Evolutionary conservation across 1,140 invertebrate species (phyloP).

Genomic region (Octopus sinensis): DNA sequence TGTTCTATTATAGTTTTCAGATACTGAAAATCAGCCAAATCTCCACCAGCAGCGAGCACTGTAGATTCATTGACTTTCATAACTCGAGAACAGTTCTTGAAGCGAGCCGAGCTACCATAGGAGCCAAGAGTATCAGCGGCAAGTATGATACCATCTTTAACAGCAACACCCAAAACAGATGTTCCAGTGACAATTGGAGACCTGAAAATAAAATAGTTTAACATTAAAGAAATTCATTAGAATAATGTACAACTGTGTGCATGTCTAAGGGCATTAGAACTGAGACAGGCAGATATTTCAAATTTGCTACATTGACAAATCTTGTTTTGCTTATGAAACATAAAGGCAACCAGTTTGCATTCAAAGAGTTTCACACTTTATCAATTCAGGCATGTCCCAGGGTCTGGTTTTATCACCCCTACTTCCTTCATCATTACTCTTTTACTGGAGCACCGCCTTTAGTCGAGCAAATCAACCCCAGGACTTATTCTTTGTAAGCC

Average conservation of each 20-base stretch:
- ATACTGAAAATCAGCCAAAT: slow-evolving; percentile 94
- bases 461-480: too few species aligned
- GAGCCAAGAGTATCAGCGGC: slow-evolving; percentile 88
- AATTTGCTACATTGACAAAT: not conserved
- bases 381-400: not conserved
- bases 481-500: too few species aligned
- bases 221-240: not conserved
- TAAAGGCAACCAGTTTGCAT: not conserved
- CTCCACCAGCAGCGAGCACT: slow-evolving; percentile 83
- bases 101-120: slow-evolving; percentile 87
- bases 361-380: not conserved
- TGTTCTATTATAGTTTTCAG: slow-evolving; percentile 83
- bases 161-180: slow-evolving; percentile 83
- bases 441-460: too few species aligned
- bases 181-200: slow-evolving; percentile 83
- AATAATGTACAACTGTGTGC: not conserved
- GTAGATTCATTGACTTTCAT: slow-evolving; percentile 85
- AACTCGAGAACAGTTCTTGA: slow-evolving; percentile 77
- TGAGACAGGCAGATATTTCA: not conserved
- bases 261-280: not conserved
- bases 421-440: too few species aligned
- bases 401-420: too few species aligned
- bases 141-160: slow-evolving; percentile 83
- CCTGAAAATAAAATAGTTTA: slow-evolving; percentile 60
- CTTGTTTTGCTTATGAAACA: not conserved